Conservation (phyloP, 2,113 vertebrate species). For the Poecile atricapillus region DNA sequence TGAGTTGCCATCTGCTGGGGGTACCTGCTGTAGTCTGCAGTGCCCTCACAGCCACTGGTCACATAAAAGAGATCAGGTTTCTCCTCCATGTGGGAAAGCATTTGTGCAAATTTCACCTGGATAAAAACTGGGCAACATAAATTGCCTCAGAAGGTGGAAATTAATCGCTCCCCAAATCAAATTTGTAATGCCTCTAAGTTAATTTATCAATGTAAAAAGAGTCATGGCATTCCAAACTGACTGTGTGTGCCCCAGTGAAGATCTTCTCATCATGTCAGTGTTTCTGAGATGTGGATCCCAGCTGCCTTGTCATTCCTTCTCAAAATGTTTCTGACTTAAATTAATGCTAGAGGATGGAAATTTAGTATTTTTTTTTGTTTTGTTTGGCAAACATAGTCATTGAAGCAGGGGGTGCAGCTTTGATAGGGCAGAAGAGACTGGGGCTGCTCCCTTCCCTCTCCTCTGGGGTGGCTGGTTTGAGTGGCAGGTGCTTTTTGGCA, state of each 20-base stretch:
- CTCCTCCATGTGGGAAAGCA: not conserved
- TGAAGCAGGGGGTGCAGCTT: not conserved
- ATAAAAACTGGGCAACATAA: not conserved
- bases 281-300: not conserved
- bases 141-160: not conserved
- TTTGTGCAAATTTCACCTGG: not conserved
- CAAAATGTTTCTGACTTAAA: not conserved
- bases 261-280: not conserved
- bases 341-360: not conserved
- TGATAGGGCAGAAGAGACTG: not conserved
- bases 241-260: not conserved
- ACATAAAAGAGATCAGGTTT: not conserved
- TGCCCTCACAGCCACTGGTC: not conserved
- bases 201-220: not conserved
- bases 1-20: conserved; percentile 32
- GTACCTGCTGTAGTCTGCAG: conserved; percentile 8
- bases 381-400: not conserved
- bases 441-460: not conserved
- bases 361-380: not conserved
- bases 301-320: not conserved
- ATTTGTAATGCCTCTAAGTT: not conserved
- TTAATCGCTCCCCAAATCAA: not conserved
- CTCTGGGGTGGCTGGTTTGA: not conserved
- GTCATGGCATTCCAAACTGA: not conserved
- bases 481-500: not conserved